These are phyloP conservation scores for Nycticorax nycticorax DNA, from an alignment of 2,113 vertebrate genomes.

Conservation along the genomic window DNA sequence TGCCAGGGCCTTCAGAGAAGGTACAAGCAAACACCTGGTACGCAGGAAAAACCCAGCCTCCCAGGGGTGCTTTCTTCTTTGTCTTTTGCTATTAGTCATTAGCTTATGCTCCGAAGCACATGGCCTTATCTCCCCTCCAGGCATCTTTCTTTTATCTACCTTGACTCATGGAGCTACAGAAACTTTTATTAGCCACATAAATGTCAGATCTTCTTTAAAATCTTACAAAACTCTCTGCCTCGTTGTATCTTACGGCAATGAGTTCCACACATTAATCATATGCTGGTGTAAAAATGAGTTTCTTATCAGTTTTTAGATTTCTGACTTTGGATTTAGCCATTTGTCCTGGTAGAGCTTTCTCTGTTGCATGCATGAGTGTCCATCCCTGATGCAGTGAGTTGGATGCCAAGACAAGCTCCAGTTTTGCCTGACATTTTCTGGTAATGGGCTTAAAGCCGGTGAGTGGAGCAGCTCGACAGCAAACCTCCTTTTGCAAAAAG, in stretches of 20 bases:
- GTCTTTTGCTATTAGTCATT: constrained; percentile 66
- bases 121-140: constrained; percentile 63
- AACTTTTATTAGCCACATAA: constrained; percentile 61
- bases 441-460: not conserved
- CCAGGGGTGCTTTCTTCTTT: constrained; percentile 54
- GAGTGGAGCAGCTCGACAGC: not conserved
- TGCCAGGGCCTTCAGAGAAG: constrained; percentile 59
- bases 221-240: constrained; percentile 34
- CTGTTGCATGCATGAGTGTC: not conserved
- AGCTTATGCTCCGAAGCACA: constrained; percentile 59
- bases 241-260: not conserved
- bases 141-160: constrained; percentile 62
- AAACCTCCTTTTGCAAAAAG: not conserved
- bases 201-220: constrained; percentile 60
- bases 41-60: constrained; percentile 55
- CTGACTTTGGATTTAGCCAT: not conserved
- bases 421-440: not conserved
- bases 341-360: not conserved
- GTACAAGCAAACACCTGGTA: constrained; percentile 58
- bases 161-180: constrained; percentile 55
- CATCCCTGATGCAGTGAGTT: not conserved
- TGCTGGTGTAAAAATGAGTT: constrained; percentile 38
- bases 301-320: constrained; percentile 22
- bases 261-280: constrained; percentile 17
- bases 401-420: not conserved